These are phyloP conservation scores for Morpho helenor DNA, from an alignment of 2,888 invertebrate genomes.

Conservation along the genomic window DNA sequence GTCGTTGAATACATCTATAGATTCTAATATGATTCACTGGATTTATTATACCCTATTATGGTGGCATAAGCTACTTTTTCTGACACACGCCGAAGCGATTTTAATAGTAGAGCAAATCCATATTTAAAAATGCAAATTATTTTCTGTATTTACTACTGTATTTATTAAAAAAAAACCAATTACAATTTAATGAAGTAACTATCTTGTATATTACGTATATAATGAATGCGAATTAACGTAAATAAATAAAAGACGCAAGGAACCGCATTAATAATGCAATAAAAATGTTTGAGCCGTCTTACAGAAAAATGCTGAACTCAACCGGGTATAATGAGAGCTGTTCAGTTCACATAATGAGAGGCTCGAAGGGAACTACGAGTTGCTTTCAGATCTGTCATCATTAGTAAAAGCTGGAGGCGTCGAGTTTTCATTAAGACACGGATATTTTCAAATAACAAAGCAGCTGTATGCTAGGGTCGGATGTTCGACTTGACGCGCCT, in stretches of 20 bases:
- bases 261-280: slow-evolving; percentile 13
- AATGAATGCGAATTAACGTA: too few species aligned
- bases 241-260: not conserved
- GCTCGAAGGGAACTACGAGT: slow-evolving; percentile 45
- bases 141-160: too few species aligned
- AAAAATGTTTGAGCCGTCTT: slow-evolving; percentile 18
- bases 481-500: slow-evolving; percentile 42
- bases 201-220: too few species aligned
- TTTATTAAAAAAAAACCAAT: too few species aligned
- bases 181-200: too few species aligned
- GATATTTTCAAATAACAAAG: slow-evolving; percentile 59
- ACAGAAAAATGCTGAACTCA: slow-evolving; percentile 20
- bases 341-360: slow-evolving; percentile 65
- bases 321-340: slow-evolving; percentile 55
- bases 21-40: too few species aligned
- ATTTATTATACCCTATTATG: too few species aligned
- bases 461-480: slow-evolving; percentile 31
- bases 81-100: too few species aligned
- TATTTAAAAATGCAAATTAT: too few species aligned
- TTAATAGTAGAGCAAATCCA: too few species aligned
- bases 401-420: slow-evolving; percentile 63
- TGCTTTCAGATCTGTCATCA: slow-evolving; percentile 72
- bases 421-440: slow-evolving; percentile 68
- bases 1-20: too few species aligned
- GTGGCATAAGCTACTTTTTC: too few species aligned